Evolutionary conservation across 2,113 vertebrate genomes (phyloP).

Genomic region (Phylloscopus trochiloides): DNA sequence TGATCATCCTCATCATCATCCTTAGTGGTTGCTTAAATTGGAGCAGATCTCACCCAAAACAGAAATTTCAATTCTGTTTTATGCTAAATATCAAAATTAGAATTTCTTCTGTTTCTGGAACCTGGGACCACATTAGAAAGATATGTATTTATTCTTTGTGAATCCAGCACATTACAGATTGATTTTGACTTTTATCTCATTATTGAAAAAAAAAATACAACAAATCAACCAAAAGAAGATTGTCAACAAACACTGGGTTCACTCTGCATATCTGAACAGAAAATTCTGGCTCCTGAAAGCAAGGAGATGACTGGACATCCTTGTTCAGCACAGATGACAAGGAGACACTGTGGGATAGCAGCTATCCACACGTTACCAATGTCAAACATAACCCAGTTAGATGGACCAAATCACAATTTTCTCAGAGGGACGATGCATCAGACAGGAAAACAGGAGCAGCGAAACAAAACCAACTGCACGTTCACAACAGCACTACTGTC

Average conservation of each 20-base stretch:
- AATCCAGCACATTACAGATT: not conserved
- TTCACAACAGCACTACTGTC: not conserved
- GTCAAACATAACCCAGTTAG: not conserved
- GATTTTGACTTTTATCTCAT: not conserved
- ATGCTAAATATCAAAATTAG: not conserved
- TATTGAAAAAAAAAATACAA: not conserved
- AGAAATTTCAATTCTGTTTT: not conserved
- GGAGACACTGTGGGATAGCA: not conserved
- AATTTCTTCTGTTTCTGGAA: not conserved
- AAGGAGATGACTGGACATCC: not conserved
- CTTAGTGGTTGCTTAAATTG: not conserved
- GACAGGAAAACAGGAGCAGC: not conserved
- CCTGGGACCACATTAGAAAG: not conserved
- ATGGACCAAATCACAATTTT: not conserved
- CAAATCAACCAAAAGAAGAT: not conserved
- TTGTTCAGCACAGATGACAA: not conserved
- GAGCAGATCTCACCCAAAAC: not conserved
- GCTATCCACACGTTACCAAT: accelerated
- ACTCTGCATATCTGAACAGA: not conserved
- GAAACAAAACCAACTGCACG: not conserved
- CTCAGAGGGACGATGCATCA: not conserved
- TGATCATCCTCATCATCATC: not conserved
- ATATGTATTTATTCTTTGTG: not conserved
- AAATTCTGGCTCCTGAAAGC: not conserved
- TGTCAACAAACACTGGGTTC: not conserved